Evolutionary conservation across 2,888 invertebrate species (phyloP).

Genomic region (Tachystola acroxantha): DNA sequence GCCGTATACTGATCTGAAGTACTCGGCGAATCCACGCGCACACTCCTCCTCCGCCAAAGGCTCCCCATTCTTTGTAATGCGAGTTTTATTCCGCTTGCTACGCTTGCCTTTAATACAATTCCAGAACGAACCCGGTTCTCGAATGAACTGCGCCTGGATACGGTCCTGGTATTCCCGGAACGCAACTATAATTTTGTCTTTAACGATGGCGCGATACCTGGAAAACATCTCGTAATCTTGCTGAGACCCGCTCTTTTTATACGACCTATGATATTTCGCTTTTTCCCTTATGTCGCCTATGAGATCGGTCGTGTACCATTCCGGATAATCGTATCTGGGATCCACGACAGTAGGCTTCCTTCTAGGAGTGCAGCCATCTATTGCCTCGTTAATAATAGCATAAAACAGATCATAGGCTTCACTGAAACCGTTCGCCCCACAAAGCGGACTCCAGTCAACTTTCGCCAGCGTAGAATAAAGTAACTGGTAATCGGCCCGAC

Average conservation of each 20-base stretch:
- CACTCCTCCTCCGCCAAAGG: conserved; percentile 8
- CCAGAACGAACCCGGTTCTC: conserved; percentile 16
- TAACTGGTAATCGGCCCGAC: conserved; percentile 12
- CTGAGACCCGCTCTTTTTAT: conserved; percentile 6
- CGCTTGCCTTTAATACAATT: conserved; percentile 9
- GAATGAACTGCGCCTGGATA: conserved; percentile 8
- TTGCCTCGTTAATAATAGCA: conserved; percentile 5
- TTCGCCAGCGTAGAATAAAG: conserved; percentile 9
- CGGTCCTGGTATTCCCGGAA: conserved; percentile 4
- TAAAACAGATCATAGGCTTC: conserved; percentile 10
- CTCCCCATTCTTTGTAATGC: conserved; percentile 7
- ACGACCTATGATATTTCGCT: conserved; percentile 10
- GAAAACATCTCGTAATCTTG: conserved; percentile 10
- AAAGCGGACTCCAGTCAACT: conserved; percentile 14
- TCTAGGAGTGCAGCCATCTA: conserved; percentile 12
- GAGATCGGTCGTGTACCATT: conserved; percentile 17
- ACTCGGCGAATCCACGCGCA: conserved; percentile 10
- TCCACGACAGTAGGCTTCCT: conserved; percentile 6
- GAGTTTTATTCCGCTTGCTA: background rate
- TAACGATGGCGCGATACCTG: conserved; percentile 6
- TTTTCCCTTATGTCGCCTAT: conserved; percentile 14
- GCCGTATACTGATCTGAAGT: conserved; percentile 11
- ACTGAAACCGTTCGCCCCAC: conserved; percentile 3
- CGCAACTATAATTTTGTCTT: conserved; percentile 5
- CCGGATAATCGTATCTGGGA: conserved; percentile 12